A percentile compares a stretch with the other conserved stretches of the same genome.
Conservation (phyloP, 1,140 invertebrate species). For the Chionoecetes opilio region DNA sequence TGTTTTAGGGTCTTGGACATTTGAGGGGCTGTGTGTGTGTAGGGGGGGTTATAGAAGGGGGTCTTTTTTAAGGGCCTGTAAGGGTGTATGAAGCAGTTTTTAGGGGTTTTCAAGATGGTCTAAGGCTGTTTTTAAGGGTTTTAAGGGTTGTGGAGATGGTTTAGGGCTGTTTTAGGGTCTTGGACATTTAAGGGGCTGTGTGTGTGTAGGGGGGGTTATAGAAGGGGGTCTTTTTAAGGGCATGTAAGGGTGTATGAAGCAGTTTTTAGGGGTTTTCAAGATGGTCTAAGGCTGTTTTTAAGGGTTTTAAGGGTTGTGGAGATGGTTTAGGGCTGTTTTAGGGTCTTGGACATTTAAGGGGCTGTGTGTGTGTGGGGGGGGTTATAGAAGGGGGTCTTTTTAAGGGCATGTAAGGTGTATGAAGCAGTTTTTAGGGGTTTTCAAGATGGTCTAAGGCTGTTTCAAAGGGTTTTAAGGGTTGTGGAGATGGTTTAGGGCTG, state of each 20-base stretch:
- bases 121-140: neutral
- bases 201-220: neutral
- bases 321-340: neutral
- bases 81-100: neutral
- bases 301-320: neutral
- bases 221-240: neutral
- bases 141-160: too few relatives aligned
- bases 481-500: too few relatives aligned
- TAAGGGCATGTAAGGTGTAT: neutral
- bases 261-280: neutral
- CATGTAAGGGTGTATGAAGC: neutral
- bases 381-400: neutral
- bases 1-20: neutral
- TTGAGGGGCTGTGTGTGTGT: neutral
- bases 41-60: neutral
- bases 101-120: neutral
- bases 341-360: neutral
- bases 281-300: neutral
- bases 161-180: neutral
- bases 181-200: neutral
- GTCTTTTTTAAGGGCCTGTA: slow-evolving; percentile 75
- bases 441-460: too few relatives aligned
- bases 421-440: too few relatives aligned
- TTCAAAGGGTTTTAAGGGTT: too few relatives aligned
- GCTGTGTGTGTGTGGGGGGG: neutral